Conservation (phyloP, 2,113 vertebrate species). For the Pelodiscus sinensis region DNA sequence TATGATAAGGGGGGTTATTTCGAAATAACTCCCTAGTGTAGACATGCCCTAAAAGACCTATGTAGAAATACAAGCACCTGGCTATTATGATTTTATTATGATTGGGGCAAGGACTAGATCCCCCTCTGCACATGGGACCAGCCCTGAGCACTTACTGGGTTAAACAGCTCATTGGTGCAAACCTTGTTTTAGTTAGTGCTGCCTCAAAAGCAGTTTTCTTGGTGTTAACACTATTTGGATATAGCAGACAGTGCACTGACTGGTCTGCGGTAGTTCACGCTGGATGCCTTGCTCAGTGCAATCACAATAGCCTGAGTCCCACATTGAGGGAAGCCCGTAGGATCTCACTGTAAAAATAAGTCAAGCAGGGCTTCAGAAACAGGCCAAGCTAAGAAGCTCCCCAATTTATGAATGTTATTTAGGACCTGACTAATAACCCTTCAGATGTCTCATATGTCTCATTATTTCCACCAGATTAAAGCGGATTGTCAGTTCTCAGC, state of each 20-base stretch:
- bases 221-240: not conserved
- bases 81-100: not conserved
- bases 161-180: not conserved
- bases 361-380: not conserved
- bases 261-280: not conserved
- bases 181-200: not conserved
- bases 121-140: not conserved
- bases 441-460: not conserved
- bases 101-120: not conserved
- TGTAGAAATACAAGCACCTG: not conserved
- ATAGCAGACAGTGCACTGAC: not conserved
- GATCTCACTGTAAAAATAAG: not conserved
- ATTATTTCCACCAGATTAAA: not conserved
- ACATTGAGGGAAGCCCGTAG: not conserved
- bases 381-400: not conserved
- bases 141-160: not conserved
- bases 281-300: not conserved
- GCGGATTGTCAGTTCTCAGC: not conserved
- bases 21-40: no score
- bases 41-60: not conserved
- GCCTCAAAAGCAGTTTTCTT: not conserved
- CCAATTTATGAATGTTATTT: not conserved
- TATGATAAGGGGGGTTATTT: no score
- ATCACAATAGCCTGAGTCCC: fast-evolving
- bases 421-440: not conserved